Evolutionary conservation across 2,888 invertebrate genomes (phyloP).

Genomic region (Electrophaes corylata): DNA sequence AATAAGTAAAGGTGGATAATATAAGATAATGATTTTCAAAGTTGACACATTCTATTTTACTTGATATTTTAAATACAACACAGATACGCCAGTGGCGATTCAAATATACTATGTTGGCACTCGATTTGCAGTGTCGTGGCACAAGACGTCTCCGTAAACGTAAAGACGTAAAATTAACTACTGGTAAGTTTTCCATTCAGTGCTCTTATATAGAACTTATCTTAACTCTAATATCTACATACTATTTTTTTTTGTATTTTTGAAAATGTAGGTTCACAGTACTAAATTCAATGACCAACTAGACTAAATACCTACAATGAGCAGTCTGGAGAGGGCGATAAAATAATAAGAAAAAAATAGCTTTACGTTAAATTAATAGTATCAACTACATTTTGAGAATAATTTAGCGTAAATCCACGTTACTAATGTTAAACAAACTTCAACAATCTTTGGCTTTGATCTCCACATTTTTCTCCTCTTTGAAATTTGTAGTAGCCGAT

Average conservation of each 20-base stretch:
- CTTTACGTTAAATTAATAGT: constrained; percentile 69
- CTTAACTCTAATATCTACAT: constrained; percentile 68
- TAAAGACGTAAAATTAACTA: constrained; percentile 58
- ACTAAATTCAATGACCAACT: constrained; percentile 70
- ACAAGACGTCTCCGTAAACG: constrained; percentile 57
- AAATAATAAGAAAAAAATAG: constrained; percentile 72
- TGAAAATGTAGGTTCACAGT: constrained; percentile 73
- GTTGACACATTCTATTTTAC: constrained; percentile 39
- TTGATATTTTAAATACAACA: constrained; percentile 36
- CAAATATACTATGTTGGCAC: constrained; percentile 66
- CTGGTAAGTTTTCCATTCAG: constrained; percentile 67
- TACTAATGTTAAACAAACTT: constrained; percentile 83
- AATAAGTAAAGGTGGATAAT: constrained; percentile 67
- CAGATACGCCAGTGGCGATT: constrained; percentile 21
- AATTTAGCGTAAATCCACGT: constrained; percentile 82
- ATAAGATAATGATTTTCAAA: constrained; percentile 49
- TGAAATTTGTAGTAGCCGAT: constrained; percentile 71
- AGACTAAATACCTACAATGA: constrained; percentile 73
- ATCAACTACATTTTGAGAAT: constrained; percentile 77
- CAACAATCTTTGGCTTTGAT: constrained; percentile 94
- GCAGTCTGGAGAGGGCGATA: constrained; percentile 82
- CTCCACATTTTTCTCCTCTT: constrained; percentile 85
- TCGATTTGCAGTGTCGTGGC: constrained; percentile 63
- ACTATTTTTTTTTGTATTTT: constrained; percentile 72
- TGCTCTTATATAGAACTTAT: constrained; percentile 74